phyloP scores from a whole-genome alignment of 2,797 vertebrate genomes.

The Notolabrus celidotus region DNA sequence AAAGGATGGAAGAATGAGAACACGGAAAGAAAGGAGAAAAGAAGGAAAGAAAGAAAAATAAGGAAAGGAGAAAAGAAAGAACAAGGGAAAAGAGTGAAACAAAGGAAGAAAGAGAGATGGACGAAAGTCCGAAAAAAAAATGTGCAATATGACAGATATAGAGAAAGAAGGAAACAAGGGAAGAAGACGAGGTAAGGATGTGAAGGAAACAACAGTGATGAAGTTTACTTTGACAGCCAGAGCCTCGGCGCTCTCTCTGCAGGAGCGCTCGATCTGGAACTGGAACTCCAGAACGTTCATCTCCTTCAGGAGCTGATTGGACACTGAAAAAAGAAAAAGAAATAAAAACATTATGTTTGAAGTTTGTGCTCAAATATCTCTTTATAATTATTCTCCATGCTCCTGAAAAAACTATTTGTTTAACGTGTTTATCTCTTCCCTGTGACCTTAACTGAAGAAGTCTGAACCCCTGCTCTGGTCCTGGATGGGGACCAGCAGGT shows the following conservation, averaged over 20 bases:
- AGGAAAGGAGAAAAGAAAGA: not conserved
- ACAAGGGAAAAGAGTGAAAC: not conserved
- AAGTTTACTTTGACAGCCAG: constrained; percentile 80
- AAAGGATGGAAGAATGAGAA: not conserved
- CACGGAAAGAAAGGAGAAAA: not conserved
- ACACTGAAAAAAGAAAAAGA: constrained; percentile 68
- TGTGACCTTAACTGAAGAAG: too few relatives aligned
- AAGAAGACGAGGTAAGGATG: too few relatives aligned
- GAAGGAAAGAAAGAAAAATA: not conserved
- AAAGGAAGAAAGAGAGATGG: not conserved
- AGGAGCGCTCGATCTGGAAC: constrained; percentile 83
- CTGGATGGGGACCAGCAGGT: not conserved
- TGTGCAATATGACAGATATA: not conserved
- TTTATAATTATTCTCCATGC: too few relatives aligned
- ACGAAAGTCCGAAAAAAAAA: not conserved
- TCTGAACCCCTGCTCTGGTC: too few relatives aligned
- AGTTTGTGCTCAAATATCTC: too few relatives aligned
- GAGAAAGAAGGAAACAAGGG: not conserved
- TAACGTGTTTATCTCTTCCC: too few relatives aligned
- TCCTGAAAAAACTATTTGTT: too few relatives aligned
- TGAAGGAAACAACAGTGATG: too few relatives aligned
- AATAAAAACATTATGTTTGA: not conserved
- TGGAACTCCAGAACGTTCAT: constrained; percentile 83
- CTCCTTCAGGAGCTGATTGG: constrained; percentile 85
- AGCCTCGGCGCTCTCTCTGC: constrained; percentile 82